Conservation (phyloP, 2,888 invertebrate species). For the Scelioninae gen. 2 region DNA sequence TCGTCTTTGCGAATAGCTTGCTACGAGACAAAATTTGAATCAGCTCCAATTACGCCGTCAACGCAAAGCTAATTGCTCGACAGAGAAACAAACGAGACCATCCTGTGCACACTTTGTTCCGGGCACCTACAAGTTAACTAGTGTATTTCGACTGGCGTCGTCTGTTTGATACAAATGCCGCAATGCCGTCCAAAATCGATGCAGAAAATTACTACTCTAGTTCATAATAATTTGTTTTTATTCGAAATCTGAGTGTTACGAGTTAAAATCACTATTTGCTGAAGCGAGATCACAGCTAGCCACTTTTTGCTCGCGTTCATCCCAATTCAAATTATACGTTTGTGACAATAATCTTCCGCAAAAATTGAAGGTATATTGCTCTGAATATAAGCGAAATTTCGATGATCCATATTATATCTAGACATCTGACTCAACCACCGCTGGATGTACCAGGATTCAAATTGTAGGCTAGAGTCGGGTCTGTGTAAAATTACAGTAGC, state of each 20-base stretch:
- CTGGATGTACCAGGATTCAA: slow-evolving; percentile 35
- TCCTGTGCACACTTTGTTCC: slow-evolving; percentile 54
- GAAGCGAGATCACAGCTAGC: slow-evolving; percentile 42
- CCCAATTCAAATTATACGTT: slow-evolving; percentile 51
- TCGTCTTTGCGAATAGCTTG: slow-evolving; percentile 58
- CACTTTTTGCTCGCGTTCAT: slow-evolving; percentile 37
- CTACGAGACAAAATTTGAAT: slow-evolving; percentile 70
- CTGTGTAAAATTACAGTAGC: slow-evolving; percentile 53
- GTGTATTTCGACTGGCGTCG: slow-evolving; percentile 43
- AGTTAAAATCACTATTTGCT: slow-evolving; percentile 28
- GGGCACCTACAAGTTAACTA: slow-evolving; percentile 47
- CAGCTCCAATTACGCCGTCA: slow-evolving; percentile 70
- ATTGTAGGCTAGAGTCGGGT: slow-evolving; percentile 32
- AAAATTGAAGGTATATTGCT: slow-evolving; percentile 49
- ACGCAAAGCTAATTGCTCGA: slow-evolving; percentile 66
- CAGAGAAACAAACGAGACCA: slow-evolving; percentile 51
- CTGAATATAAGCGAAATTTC: slow-evolving; percentile 34
- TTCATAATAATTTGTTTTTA: slow-evolving; percentile 48
- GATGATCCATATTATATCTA: slow-evolving; percentile 44
- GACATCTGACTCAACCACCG: slow-evolving; percentile 11
- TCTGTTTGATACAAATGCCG: slow-evolving; percentile 51
- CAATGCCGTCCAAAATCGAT: slow-evolving; percentile 47
- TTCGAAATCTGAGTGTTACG: slow-evolving; percentile 38
- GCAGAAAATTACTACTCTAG: slow-evolving; percentile 51
- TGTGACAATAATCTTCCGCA: slow-evolving; percentile 35